Conservation (phyloP, 2,888 invertebrate genomes). For the Melikaiella ostensackeni region DNA sequence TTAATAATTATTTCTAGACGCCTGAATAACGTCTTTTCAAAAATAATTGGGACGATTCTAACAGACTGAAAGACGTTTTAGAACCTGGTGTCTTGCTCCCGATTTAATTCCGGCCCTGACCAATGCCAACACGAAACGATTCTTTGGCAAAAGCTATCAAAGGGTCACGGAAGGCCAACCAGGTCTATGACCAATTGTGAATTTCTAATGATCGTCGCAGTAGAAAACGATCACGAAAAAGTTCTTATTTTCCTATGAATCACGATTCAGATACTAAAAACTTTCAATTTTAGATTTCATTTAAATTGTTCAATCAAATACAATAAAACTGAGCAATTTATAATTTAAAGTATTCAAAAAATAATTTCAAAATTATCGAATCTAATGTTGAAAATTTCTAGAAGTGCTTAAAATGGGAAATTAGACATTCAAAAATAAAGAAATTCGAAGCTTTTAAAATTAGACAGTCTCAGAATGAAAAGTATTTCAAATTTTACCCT, state of each 20-base stretch:
- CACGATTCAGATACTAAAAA: too few species aligned
- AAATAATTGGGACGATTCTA: background rate
- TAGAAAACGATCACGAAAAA: slow-evolving; percentile 17
- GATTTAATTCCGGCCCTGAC: slow-evolving; percentile 24
- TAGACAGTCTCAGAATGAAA: background rate
- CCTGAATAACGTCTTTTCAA: background rate
- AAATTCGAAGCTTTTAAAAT: too few species aligned
- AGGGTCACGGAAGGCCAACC: slow-evolving; percentile 24
- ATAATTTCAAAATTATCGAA: too few species aligned
- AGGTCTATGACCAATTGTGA: slow-evolving; percentile 27
- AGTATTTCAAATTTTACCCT: too few species aligned
- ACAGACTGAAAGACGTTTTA: background rate
- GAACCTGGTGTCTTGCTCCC: background rate
- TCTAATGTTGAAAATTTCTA: too few species aligned
- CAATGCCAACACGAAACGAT: slow-evolving; percentile 27
- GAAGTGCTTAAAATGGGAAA: too few species aligned
- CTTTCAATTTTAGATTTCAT: too few species aligned
- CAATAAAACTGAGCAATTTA: too few species aligned
- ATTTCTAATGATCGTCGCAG: background rate
- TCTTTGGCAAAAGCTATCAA: slow-evolving; percentile 30
- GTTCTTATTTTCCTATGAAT: background rate
- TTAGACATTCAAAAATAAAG: too few species aligned
- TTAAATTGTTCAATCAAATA: too few species aligned
- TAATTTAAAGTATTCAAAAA: too few species aligned
- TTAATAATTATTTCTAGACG: too few species aligned